A percentile compares a stretch with the other conserved stretches of the same genome.
These are phyloP conservation scores for Harpagus bidentatus DNA, from an alignment of 2,113 vertebrate species.

Conservation along the genomic window DNA sequence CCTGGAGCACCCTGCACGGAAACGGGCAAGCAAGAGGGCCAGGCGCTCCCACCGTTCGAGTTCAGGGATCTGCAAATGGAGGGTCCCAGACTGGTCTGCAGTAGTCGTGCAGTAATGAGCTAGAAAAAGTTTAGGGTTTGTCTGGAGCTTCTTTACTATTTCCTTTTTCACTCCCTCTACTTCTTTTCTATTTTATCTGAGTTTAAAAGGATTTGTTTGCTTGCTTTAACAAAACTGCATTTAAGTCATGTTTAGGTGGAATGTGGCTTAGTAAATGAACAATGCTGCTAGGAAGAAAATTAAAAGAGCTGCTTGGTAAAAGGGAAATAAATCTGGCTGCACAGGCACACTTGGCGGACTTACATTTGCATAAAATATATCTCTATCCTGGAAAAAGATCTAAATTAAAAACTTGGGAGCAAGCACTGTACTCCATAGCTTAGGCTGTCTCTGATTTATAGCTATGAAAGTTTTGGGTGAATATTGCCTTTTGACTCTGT, in stretches of 20 bases:
- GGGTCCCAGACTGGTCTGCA: not conserved
- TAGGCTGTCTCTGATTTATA: not conserved
- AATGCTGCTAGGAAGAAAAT: not conserved
- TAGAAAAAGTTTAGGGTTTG: not conserved
- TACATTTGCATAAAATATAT: not conserved
- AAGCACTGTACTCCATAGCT: not conserved
- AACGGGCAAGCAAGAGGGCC: no score
- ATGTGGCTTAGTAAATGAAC: not conserved
- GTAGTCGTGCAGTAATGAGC: not conserved
- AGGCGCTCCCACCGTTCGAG: not conserved
- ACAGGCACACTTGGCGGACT: not conserved
- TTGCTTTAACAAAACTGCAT: not conserved
- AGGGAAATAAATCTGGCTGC: not conserved
- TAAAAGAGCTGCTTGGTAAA: not conserved
- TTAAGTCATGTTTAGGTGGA: not conserved
- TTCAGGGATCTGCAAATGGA: not conserved
- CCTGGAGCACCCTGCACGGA: not conserved
- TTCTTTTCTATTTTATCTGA: not conserved
- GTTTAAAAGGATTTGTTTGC: not conserved
- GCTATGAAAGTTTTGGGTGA: not conserved
- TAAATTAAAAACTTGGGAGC: not conserved
- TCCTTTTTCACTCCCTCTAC: not conserved
- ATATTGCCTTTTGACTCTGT: slow-evolving; percentile 33
- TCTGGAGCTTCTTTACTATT: not conserved
- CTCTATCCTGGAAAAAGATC: not conserved